Percentiles rank a stretch among this genome's conserved stretches.
Evolutionary conservation across 2,113 vertebrate genomes (phyloP).

Genomic region (Paramormyrops kingsleyae): DNA sequence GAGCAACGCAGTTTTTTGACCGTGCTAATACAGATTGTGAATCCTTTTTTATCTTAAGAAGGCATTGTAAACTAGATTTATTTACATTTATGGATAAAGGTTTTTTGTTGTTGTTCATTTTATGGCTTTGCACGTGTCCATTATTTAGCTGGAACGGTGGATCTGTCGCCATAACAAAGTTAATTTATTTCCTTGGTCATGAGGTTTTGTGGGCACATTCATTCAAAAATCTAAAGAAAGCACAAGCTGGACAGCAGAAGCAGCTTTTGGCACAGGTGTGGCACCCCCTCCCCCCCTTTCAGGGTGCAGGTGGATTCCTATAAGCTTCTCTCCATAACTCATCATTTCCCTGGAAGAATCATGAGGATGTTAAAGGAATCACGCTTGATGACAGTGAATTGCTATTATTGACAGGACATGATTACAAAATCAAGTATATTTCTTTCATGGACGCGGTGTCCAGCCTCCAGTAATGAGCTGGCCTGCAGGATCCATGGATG

Average conservation of each 20-base stretch:
- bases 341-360: background rate
- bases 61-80: no score
- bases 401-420: background rate
- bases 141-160: no score
- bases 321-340: background rate
- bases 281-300: background rate
- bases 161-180: background rate
- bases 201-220: background rate
- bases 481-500: background rate
- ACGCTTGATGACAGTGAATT: background rate
- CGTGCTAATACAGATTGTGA: no score
- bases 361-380: background rate
- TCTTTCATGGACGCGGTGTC: background rate
- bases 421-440: background rate
- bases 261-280: background rate
- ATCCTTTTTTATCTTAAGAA: no score
- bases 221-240: background rate
- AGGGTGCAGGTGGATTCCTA: background rate
- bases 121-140: no score
- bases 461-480: background rate
- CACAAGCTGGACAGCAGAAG: background rate
- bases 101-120: no score
- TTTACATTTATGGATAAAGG: no score
- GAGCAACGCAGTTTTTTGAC: no score
- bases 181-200: background rate